Conservation (phyloP, 2,797 vertebrate genomes). For the Spinibarbus caldwelli region DNA sequence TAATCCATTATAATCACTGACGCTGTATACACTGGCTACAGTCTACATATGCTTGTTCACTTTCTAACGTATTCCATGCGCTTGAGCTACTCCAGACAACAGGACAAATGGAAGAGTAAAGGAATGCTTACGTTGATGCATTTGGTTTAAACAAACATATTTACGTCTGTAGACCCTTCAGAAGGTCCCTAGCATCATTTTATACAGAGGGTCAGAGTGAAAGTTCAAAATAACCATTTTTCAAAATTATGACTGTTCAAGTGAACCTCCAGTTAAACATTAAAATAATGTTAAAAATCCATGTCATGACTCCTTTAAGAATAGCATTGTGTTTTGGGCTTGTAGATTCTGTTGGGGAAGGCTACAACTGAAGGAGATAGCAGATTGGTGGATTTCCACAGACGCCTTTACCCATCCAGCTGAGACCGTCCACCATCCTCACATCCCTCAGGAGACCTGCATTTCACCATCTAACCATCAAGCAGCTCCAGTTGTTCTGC, state of each 20-base stretch:
- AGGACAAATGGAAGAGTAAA: neutral
- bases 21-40: neutral
- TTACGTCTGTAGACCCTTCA: neutral
- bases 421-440: slow-evolving; percentile 26
- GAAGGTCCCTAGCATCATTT: neutral
- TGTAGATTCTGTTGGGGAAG: slow-evolving; percentile 83
- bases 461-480: neutral
- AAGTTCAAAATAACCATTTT: neutral
- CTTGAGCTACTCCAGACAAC: neutral
- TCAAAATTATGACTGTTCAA: neutral
- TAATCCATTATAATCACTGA: neutral
- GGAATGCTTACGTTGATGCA: neutral
- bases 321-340: slow-evolving; percentile 43
- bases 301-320: neutral
- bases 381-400: slow-evolving; percentile 83
- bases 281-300: neutral
- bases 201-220: neutral
- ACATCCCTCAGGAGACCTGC: neutral
- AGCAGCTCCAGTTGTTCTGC: neutral
- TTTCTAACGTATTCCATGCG: neutral
- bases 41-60: neutral
- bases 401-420: slow-evolving; percentile 74
- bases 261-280: neutral
- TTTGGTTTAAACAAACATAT: neutral
- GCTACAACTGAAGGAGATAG: slow-evolving; percentile 82